These are phyloP conservation scores for Nothobranchius furzeri DNA, from an alignment of 2,113 vertebrate genomes.

Conservation along the genomic window DNA sequence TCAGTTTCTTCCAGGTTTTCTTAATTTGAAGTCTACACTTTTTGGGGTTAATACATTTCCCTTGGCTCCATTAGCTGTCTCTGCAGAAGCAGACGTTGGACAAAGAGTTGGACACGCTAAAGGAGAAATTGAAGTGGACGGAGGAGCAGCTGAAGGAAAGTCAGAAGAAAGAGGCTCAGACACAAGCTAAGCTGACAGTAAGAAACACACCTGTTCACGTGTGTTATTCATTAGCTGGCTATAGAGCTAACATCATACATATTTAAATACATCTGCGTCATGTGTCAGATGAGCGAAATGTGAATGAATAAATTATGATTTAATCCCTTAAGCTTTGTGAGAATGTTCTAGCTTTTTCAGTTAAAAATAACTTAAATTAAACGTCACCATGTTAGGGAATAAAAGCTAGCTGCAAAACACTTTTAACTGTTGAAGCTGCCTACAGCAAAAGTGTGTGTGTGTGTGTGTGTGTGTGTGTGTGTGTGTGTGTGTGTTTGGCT, in stretches of 20 bases:
- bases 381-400: too few relatives aligned
- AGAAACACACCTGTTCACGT: conserved; percentile 13
- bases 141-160: conserved; percentile 75
- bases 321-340: conserved; percentile 3
- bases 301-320: conserved; percentile 13
- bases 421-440: not conserved
- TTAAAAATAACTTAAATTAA: too few relatives aligned
- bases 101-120: conserved; percentile 73
- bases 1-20: not conserved
- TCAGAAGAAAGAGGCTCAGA: conserved; percentile 75
- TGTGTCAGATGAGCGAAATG: conserved; percentile 15
- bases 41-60: not conserved
- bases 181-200: conserved; percentile 78
- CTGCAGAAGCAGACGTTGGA: conserved; percentile 77
- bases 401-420: too few relatives aligned
- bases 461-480: not conserved
- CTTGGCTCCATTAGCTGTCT: conserved; percentile 66
- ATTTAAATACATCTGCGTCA: conserved; percentile 41
- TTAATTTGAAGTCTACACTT: not conserved
- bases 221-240: conserved; percentile 50
- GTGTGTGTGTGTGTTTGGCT: not conserved
- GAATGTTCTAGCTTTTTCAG: not conserved
- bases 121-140: conserved; percentile 75
- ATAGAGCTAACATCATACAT: conserved; percentile 20
- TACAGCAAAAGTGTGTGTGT: not conserved